These are phyloP conservation scores for Eublepharis macularius DNA, from an alignment of 2,113 vertebrate species.

Conservation along the genomic window DNA sequence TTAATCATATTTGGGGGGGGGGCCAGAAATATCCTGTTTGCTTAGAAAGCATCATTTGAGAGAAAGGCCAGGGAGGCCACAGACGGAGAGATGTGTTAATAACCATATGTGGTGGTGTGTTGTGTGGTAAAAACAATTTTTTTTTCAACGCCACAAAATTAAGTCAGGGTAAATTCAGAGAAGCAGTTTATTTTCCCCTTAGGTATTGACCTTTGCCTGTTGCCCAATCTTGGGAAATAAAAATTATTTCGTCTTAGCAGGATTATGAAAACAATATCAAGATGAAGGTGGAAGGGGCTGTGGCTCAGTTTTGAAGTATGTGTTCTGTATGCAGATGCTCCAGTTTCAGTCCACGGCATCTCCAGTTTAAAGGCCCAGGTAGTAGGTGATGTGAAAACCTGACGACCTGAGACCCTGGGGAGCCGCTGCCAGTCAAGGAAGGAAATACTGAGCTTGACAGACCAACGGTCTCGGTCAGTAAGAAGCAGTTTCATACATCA, in stretches of 20 bases:
- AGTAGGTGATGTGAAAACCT: too few species aligned
- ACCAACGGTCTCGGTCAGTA: too few species aligned
- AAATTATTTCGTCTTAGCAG: background rate
- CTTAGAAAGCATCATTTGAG: background rate
- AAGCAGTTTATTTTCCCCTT: background rate
- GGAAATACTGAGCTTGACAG: too few species aligned
- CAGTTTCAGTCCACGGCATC: too few species aligned
- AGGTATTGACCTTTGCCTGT: background rate
- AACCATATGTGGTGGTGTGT: rapidly evolving
- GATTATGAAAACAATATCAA: background rate
- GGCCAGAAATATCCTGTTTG: background rate
- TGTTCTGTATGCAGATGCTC: too few species aligned
- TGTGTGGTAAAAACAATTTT: background rate
- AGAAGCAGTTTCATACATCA: too few species aligned
- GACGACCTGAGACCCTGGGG: too few species aligned
- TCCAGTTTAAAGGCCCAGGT: too few species aligned
- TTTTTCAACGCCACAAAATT: background rate
- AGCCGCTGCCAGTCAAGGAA: too few species aligned
- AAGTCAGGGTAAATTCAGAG: background rate
- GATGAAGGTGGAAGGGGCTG: background rate
- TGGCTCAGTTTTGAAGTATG: too few species aligned
- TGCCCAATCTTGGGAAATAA: background rate
- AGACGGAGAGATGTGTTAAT: background rate
- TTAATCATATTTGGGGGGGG: background rate
- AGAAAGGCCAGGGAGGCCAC: background rate